Conservation (phyloP, 1,140 invertebrate species). For the Nasonia longicornis region DNA sequence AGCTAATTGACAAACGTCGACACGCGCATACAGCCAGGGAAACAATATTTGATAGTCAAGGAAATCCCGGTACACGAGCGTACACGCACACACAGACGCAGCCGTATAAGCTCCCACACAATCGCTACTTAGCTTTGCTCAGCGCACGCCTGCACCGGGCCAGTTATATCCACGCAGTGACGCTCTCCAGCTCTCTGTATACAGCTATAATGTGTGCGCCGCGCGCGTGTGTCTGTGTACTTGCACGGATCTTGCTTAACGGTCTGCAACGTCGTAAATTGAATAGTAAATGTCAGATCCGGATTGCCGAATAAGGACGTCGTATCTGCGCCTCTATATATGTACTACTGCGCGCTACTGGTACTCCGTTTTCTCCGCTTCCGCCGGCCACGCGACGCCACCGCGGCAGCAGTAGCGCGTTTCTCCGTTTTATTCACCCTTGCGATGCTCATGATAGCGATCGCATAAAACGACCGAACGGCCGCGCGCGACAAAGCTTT, state of each 20-base stretch:
- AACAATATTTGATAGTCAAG: neutral
- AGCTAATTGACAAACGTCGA: neutral
- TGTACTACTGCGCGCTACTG: neutral
- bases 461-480: slow-evolving; percentile 14
- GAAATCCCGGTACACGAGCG: neutral
- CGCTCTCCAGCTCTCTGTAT: slow-evolving; percentile 4
- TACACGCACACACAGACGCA: neutral
- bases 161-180: neutral
- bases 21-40: neutral
- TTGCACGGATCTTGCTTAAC: slow-evolving; percentile 57
- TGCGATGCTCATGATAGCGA: slow-evolving; percentile 8
- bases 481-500: neutral
- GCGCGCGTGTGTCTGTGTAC: slow-evolving; percentile 19
- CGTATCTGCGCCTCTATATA: slow-evolving; percentile 42
- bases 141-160: neutral
- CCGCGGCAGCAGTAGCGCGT: neutral
- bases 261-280: slow-evolving; percentile 63
- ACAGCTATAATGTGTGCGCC: neutral
- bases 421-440: slow-evolving; percentile 21
- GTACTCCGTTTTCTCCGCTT: slow-evolving; percentile 3
- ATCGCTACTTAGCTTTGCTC: slow-evolving; percentile 2
- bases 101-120: neutral
- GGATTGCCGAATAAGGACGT: slow-evolving; percentile 60
- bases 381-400: neutral
- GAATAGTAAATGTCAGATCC: slow-evolving; percentile 65